These are phyloP conservation scores for Macrosteles quadrilineatus DNA, from an alignment of 1,140 invertebrate species.

Conservation along the genomic window DNA sequence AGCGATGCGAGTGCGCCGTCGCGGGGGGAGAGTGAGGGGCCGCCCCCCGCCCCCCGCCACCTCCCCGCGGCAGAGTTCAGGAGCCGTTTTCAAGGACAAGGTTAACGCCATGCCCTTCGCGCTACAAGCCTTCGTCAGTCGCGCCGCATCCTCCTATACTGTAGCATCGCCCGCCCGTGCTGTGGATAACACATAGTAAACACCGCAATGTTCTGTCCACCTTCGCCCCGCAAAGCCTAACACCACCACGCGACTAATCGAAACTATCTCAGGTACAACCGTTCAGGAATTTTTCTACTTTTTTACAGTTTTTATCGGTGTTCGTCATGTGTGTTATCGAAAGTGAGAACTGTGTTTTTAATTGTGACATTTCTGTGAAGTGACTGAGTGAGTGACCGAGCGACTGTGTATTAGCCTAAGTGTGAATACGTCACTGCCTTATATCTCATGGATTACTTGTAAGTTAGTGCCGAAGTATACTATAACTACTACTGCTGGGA, in stretches of 20 bases:
- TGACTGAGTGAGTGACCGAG: not conserved
- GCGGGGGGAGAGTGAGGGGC: not conserved
- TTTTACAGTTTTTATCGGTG: not conserved
- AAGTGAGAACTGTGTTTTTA: not conserved
- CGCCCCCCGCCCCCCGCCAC: slow-evolving; percentile 16
- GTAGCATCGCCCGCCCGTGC: not conserved
- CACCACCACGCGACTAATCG: not conserved
- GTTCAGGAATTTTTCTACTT: slow-evolving; percentile 12
- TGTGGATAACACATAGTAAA: not conserved
- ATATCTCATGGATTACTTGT: not conserved
- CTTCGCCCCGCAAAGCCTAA: not conserved
- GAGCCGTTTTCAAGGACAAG: slow-evolving; percentile 35
- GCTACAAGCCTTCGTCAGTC: slow-evolving; percentile 13
- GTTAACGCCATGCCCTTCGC: slow-evolving; percentile 27
- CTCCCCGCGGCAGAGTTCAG: slow-evolving; percentile 26
- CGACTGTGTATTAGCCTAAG: not conserved
- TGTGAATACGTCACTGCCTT: not conserved
- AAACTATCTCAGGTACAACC: not conserved
- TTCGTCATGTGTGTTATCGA: not conserved
- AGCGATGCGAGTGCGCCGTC: not conserved
- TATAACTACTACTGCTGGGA: too few relatives aligned
- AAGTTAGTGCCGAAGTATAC: not conserved
- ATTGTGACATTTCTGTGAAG: not conserved
- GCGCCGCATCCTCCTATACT: not conserved
- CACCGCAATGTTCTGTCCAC: not conserved